Base-by-base conservation (phyloP, 2,888 invertebrate species). In the Argynnis bischoffii region DNA sequence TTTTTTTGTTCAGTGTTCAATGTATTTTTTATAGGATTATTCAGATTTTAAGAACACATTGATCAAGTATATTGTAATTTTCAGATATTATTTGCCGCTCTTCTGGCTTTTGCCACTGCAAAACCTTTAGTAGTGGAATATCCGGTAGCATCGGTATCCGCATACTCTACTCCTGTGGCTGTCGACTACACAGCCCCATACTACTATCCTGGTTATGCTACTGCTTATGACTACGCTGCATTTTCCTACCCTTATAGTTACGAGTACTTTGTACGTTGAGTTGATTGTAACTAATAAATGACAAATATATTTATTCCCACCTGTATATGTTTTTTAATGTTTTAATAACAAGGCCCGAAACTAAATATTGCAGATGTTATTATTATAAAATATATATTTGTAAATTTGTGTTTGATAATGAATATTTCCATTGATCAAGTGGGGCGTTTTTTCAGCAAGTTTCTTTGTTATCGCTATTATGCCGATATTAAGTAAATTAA, bases 151-250 rank as follows among this genome's bases (percentile, higher is more conserved):
- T 63, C 72, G 1, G 86, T 86, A 70, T 86, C 83, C 13, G 51
- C 61, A 1, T 90, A 94, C 75, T 90, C 94, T 54, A 78, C 87
- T 1, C 89, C 93, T 65, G 86, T 92, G 75, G 86, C 86, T 57
- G 86, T 93, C 18, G 92, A 93, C n/a, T 93, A 93, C 77, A 85
- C 92, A 5, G 90, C 94, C 2, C 93, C 94, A 3, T 87, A 93
- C 1, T 86, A 87, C 31, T 87, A 87, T 74, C 81, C 85, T 0
- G 81, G 81, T 26, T 85, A 85, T 76, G 75, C 81, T 2, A 78
- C 86, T 54, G 80, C 83, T 5, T 75, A 84, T 21, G 82, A 84
- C 55, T 89, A 89, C 81, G 81, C 83, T 3, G 77, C 88, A 1
- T 88, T 88, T 76, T 78, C 86, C n/a, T 88, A 89, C 74, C 89